Evolutionary conservation across 2,888 invertebrate species (phyloP).

Genomic region (Pyrochroa serraticornis): DNA sequence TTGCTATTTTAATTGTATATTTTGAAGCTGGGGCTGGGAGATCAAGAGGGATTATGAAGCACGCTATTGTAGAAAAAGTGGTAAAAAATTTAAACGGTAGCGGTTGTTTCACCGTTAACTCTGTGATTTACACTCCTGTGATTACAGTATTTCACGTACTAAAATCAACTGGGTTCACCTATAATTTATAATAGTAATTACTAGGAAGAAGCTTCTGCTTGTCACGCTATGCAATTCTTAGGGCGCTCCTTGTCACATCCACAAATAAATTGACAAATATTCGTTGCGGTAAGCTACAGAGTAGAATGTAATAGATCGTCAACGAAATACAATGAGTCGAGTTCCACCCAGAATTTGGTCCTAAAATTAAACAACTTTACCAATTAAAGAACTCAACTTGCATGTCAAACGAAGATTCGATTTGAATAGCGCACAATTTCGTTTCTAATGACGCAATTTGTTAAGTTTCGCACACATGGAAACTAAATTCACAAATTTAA

Average conservation of each 20-base stretch:
- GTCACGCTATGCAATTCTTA: conserved; percentile 20
- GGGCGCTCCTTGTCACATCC: background rate
- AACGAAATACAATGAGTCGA: too few species aligned
- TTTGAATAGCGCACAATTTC: background rate
- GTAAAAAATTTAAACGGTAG: conserved; percentile 34
- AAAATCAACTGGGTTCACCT: conserved; percentile 46
- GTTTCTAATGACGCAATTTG: background rate
- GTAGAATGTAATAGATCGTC: too few species aligned
- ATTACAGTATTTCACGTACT: conserved; percentile 47
- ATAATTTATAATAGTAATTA: conserved; percentile 49
- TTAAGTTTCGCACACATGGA: too few species aligned
- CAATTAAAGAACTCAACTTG: background rate
- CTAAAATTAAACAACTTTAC: background rate
- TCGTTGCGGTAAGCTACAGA: too few species aligned
- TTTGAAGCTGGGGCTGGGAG: background rate
- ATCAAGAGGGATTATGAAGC: background rate
- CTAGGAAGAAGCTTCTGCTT: conserved; percentile 29
- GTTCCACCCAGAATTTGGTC: too few species aligned
- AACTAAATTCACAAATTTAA: too few species aligned
- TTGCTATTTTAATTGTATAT: background rate
- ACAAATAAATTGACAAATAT: too few species aligned
- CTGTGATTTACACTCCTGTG: conserved; percentile 49
- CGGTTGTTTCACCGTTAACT: conserved; percentile 29
- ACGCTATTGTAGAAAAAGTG: background rate
- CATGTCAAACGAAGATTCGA: background rate